These are phyloP conservation scores for Laticauda laticaudata DNA, from an alignment of 2,113 vertebrate genomes.

Conservation along the genomic window DNA sequence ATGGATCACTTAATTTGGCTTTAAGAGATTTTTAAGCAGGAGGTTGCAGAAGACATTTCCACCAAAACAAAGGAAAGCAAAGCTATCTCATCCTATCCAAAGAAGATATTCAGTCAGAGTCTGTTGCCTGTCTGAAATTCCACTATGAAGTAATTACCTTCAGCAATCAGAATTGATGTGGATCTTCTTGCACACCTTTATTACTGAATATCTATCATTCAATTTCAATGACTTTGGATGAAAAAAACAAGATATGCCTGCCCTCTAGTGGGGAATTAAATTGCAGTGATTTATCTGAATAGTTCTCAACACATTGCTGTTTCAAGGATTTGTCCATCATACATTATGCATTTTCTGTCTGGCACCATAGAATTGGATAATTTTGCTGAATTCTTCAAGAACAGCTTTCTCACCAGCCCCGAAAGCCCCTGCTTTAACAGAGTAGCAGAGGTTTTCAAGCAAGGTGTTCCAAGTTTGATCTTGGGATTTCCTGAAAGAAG, in stretches of 20 bases:
- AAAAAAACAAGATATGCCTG: neutral
- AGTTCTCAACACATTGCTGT: neutral
- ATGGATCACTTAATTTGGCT: neutral
- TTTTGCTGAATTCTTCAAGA: neutral
- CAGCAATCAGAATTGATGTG: neutral
- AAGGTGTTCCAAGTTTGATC: neutral
- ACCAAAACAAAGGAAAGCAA: neutral
- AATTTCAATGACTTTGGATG: neutral
- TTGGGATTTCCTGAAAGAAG: neutral
- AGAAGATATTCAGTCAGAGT: neutral
- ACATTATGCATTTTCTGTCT: neutral
- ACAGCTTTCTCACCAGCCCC: neutral
- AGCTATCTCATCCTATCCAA: neutral
- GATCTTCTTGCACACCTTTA: neutral
- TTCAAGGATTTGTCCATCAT: neutral
- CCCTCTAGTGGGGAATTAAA: slow-evolving; percentile 7
- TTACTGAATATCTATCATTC: neutral
- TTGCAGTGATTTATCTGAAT: neutral
- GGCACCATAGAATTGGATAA: neutral
- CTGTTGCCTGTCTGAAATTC: neutral
- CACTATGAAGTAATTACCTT: neutral
- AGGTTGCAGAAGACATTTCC: neutral
- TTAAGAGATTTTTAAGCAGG: neutral
- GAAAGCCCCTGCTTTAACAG: neutral
- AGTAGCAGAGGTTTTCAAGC: neutral